Percentiles rank a stretch among this genome's conserved stretches.
phyloP scores from a whole-genome alignment of 2,113 vertebrate genomes.

The Saccopteryx bilineata region DNA sequence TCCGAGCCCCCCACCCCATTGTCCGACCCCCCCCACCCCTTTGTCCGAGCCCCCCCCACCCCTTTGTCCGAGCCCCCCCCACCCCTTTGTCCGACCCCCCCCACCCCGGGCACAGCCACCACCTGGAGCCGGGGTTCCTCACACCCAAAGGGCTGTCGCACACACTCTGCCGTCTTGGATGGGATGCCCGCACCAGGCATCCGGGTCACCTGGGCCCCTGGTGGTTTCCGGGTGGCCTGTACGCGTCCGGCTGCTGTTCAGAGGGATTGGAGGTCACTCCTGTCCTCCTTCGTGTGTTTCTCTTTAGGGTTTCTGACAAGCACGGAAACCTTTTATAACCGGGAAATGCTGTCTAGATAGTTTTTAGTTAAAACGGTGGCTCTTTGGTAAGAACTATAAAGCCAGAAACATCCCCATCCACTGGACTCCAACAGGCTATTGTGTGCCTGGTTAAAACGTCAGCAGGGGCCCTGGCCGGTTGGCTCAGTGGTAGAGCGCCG shows the following conservation, averaged over 20 bases:
- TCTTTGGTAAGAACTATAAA: not conserved
- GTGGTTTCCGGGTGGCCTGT: not conserved
- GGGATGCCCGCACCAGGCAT: accelerated
- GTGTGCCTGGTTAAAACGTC: not conserved
- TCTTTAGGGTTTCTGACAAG: not conserved
- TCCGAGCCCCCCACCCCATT: not conserved
- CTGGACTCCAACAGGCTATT: not conserved
- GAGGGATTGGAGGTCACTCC: accelerated
- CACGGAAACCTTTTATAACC: not conserved
- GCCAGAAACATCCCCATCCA: not conserved
- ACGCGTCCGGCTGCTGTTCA: accelerated
- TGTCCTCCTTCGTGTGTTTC: not conserved
- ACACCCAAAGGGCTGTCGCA: accelerated
- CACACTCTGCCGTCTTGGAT: accelerated
- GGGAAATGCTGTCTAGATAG: not conserved
- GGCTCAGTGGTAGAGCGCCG: no score
- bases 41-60: not conserved
- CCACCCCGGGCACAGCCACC: not conserved
- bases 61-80: not conserved
- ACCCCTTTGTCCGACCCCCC: not conserved
- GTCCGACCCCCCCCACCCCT: not conserved
- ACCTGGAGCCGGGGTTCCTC: not conserved
- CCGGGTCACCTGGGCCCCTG: accelerated
- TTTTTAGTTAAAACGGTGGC: not conserved
- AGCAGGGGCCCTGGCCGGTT: no score